These are phyloP conservation scores for Syrista parreyssii DNA, from an alignment of 2,888 invertebrate species.

Conservation along the genomic window DNA sequence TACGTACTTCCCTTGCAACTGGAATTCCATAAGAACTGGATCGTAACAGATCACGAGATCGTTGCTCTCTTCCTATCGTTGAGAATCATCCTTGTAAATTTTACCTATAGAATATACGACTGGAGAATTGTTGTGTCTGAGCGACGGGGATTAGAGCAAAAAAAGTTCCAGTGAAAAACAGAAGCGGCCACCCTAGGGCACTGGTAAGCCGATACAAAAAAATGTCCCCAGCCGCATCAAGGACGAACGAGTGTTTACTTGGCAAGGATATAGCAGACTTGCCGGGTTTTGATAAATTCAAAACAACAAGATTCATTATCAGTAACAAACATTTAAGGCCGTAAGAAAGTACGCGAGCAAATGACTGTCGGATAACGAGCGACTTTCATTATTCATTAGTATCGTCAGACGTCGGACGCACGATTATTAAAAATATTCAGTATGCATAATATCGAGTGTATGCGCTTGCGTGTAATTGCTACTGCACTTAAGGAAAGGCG, in stretches of 20 bases:
- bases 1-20: conserved; percentile 7
- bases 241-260: not conserved
- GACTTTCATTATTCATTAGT: not conserved
- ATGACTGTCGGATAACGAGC: not conserved
- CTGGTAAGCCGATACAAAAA: not conserved
- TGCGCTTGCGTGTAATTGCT: not conserved
- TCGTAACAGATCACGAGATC: not conserved
- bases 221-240: not conserved
- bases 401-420: not conserved
- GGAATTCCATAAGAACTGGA: conserved; percentile 11
- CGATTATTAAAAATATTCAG: not conserved
- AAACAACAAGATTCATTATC: not conserved
- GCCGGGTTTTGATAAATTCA: not conserved
- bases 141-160: too few species aligned
- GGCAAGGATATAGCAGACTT: not conserved
- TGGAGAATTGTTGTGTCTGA: not conserved
- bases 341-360: not conserved
- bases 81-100: not conserved
- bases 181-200: not conserved
- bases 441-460: not conserved
- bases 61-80: not conserved
- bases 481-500: not conserved
- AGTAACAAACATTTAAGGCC: not conserved
- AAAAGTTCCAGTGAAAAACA: not conserved
- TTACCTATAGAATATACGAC: not conserved